Conservation (phyloP, 1,140 invertebrate species). For the Drosophila arawakana region DNA sequence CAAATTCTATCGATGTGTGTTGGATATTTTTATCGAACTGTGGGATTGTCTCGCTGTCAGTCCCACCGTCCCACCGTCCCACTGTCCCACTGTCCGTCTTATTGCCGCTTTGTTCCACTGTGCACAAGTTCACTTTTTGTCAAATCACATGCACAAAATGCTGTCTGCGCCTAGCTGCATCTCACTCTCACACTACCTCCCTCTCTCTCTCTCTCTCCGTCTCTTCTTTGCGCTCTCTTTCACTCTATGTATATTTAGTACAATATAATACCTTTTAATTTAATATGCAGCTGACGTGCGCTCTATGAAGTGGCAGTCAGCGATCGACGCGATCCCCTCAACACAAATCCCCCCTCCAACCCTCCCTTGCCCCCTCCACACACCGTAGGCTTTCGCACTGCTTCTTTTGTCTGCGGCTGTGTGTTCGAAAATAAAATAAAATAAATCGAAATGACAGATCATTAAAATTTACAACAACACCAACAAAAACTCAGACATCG, state of each 20-base stretch:
- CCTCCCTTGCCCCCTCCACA: background rate
- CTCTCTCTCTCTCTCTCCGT: background rate
- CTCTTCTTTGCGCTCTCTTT: background rate
- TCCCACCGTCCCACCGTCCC: conserved; percentile 1
- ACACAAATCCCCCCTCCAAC: conserved; percentile 4
- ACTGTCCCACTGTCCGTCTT: conserved; percentile 3
- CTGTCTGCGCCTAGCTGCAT: conserved; percentile 3
- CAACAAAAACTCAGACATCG: conserved; percentile 36
- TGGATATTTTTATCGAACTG: conserved; percentile 74
- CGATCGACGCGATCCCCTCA: conserved; percentile 28
- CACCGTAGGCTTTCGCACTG: conserved; percentile 9
- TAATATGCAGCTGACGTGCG: conserved; percentile 84
- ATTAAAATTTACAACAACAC: conserved; percentile 83
- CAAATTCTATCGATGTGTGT: conserved; percentile 80
- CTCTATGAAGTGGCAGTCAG: conserved; percentile 52
- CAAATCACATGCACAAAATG: conserved; percentile 20
- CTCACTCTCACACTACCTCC: background rate
- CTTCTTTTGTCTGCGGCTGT: conserved; percentile 62
- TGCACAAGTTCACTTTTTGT: conserved; percentile 42
- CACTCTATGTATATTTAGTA: conserved; percentile 68
- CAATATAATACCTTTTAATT: conserved; percentile 84
- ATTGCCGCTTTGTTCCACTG: background rate
- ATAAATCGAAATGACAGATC: conserved; percentile 84
- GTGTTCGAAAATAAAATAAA: conserved; percentile 82
- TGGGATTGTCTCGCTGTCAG: conserved; percentile 35